phyloP scores from a whole-genome alignment of 2,888 invertebrate species.

The Arctia plantaginis region DNA sequence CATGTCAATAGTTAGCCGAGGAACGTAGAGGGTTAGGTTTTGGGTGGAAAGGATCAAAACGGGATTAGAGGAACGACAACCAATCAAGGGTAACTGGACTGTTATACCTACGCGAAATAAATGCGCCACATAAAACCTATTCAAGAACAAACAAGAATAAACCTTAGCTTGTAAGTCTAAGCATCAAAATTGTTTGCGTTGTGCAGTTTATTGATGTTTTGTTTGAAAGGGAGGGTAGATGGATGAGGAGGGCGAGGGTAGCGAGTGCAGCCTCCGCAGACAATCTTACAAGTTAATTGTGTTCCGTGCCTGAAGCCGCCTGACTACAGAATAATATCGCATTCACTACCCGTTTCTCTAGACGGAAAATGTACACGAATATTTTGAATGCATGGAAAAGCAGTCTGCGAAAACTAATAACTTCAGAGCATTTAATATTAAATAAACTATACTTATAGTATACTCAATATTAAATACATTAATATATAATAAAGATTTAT shows the following conservation, averaged over 20 bases:
- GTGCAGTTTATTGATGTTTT: slow-evolving; percentile 85
- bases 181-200: slow-evolving; percentile 57
- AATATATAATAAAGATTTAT: background rate
- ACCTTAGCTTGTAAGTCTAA: slow-evolving; percentile 55
- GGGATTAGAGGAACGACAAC: slow-evolving; percentile 90
- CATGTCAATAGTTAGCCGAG: slow-evolving; percentile 85
- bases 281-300: slow-evolving; percentile 87
- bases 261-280: slow-evolving; percentile 85
- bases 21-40: slow-evolving; percentile 85
- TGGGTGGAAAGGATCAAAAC: slow-evolving; percentile 89
- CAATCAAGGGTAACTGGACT: slow-evolving; percentile 89
- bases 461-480: too few species aligned
- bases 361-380: slow-evolving; percentile 40
- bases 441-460: background rate
- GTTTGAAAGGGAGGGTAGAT: slow-evolving; percentile 84
- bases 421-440: slow-evolving; percentile 4
- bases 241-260: slow-evolving; percentile 80
- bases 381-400: slow-evolving; percentile 20
- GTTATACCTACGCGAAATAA: slow-evolving; percentile 86
- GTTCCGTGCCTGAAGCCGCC: slow-evolving; percentile 83
- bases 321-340: slow-evolving; percentile 84
- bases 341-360: slow-evolving; percentile 58
- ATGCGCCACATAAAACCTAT: slow-evolving; percentile 85
- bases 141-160: slow-evolving; percentile 47
- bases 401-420: slow-evolving; percentile 14